Conservation (phyloP, 2,113 vertebrate genomes). For the Oreocharis arfaki region DNA sequence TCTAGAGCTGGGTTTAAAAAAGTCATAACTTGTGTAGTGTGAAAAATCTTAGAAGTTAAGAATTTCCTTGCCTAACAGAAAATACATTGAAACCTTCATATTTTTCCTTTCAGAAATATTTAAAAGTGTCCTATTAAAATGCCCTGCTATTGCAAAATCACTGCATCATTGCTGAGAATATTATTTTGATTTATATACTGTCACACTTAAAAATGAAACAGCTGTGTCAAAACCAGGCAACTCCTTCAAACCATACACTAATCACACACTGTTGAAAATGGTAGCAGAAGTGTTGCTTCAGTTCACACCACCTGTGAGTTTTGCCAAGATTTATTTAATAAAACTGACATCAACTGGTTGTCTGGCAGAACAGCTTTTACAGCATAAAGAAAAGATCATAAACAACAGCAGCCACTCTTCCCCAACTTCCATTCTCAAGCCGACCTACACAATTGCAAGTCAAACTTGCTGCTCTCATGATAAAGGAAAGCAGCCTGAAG, state of each 20-base stretch:
- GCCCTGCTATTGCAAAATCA: neutral
- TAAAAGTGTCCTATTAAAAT: neutral
- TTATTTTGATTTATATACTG: neutral
- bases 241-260: neutral
- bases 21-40: neutral
- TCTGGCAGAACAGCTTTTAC: neutral
- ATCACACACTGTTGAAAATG: neutral
- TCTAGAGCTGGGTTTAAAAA: neutral
- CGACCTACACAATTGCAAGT: neutral
- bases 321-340: neutral
- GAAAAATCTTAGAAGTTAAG: neutral
- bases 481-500: neutral
- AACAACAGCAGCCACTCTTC: neutral
- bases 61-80: neutral
- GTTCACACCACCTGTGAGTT: neutral
- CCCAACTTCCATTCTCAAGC: neutral
- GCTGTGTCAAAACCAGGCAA: neutral
- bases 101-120: neutral
- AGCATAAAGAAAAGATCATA: neutral
- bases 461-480: neutral
- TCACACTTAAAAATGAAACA: neutral
- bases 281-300: neutral
- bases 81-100: neutral
- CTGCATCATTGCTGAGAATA: neutral
- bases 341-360: neutral